phyloP scores from a whole-genome alignment of 2,888 invertebrate species.

The Rosalia funebris region DNA sequence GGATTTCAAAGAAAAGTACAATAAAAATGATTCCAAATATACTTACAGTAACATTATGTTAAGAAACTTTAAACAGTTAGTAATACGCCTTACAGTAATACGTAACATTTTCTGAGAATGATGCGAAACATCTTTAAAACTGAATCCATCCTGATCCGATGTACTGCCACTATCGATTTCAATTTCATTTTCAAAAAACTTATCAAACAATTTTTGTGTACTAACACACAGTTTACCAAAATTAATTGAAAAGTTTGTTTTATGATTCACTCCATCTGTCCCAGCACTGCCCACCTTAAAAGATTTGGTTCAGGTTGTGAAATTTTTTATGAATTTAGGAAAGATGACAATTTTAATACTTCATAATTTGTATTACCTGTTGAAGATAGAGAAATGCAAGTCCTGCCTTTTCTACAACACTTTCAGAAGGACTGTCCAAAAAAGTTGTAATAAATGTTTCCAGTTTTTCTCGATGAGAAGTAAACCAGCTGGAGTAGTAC shows the following conservation, averaged over 20 bases:
- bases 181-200: conserved; percentile 41
- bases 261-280: conserved; percentile 44
- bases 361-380: conserved; percentile 34
- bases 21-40: no score
- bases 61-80: conserved; percentile 43
- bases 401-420: conserved; percentile 41
- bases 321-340: not conserved
- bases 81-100: conserved; percentile 38
- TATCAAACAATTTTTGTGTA: conserved; percentile 42
- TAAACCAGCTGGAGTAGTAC: conserved; percentile 45
- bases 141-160: conserved; percentile 34
- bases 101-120: conserved; percentile 30
- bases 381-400: conserved; percentile 44
- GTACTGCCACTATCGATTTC: conserved; percentile 39
- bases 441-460: conserved; percentile 41
- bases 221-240: conserved; percentile 46
- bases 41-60: conserved; percentile 44
- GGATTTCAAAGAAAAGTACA: no score
- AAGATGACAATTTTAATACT: not conserved
- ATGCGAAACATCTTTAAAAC: conserved; percentile 35
- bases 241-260: conserved; percentile 40
- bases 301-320: not conserved
- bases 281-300: conserved; percentile 47
- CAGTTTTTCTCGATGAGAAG: conserved; percentile 40
- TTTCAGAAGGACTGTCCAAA: conserved; percentile 38